phyloP scores from a whole-genome alignment of 1,140 invertebrate genomes.

The Dreissena polymorpha region DNA sequence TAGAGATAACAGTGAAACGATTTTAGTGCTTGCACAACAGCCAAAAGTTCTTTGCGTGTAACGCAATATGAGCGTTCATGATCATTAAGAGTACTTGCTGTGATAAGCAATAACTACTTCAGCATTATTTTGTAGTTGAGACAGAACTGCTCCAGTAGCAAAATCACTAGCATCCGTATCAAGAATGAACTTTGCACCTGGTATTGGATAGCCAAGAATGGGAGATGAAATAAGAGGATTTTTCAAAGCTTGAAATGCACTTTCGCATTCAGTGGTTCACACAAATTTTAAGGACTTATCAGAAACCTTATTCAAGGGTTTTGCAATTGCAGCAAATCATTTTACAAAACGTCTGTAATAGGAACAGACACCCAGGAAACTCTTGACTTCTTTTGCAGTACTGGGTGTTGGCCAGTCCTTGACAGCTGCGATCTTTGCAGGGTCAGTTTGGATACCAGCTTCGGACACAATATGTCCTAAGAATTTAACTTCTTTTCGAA shows the following conservation, averaged over 20 bases:
- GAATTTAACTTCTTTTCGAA: conserved; percentile 56
- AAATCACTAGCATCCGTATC: conserved; percentile 55
- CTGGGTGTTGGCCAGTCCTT: conserved; percentile 34
- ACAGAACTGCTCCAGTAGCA: conserved; percentile 13
- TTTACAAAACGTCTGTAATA: conserved; percentile 27
- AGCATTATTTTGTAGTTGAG: too few species aligned
- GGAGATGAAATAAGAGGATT: conserved; percentile 36
- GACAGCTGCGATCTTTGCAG: conserved; percentile 34
- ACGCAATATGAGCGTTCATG: conserved; percentile 80
- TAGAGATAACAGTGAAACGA: conserved; percentile 61
- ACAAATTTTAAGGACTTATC: conserved; percentile 11
- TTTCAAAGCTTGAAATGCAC: conserved; percentile 35
- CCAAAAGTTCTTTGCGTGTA: conserved; percentile 65
- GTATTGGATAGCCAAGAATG: conserved; percentile 46
- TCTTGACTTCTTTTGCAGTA: conserved; percentile 44
- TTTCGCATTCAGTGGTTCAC: conserved; percentile 4
- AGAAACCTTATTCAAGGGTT: conserved; percentile 24
- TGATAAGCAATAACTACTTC: conserved; percentile 61
- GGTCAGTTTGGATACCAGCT: conserved; percentile 39
- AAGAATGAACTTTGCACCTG: conserved; percentile 35
- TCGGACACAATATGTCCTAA: conserved; percentile 62
- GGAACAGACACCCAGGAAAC: conserved; percentile 55
- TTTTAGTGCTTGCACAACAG: conserved; percentile 54
- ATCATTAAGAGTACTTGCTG: conserved; percentile 56
- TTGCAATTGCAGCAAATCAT: conserved; percentile 1